A percentile compares a stretch with the other conserved stretches of the same genome.
phyloP scores from a whole-genome alignment of 2,113 vertebrate species.

The Aptenodytes patagonicus region DNA sequence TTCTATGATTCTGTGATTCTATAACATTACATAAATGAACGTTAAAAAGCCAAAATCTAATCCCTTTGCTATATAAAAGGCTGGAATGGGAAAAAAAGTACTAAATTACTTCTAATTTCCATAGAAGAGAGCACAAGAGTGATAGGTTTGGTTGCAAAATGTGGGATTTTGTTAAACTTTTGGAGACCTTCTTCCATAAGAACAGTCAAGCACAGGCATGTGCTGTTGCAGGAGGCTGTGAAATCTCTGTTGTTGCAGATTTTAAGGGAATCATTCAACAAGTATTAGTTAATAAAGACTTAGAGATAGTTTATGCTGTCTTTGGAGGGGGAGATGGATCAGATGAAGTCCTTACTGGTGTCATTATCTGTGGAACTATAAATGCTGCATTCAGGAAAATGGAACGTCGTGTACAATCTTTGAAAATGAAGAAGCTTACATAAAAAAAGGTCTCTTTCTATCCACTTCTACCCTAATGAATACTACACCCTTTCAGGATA shows the following conservation, averaged over 20 bases:
- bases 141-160: background rate
- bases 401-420: background rate
- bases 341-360: background rate
- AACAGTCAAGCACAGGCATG: background rate
- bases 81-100: background rate
- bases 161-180: background rate
- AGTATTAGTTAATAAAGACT: background rate
- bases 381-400: background rate
- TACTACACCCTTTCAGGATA: background rate
- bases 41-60: background rate
- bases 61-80: background rate
- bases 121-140: background rate
- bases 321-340: background rate
- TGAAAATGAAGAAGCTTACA: background rate
- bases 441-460: background rate
- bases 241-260: background rate
- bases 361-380: background rate
- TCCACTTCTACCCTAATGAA: background rate
- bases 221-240: background rate
- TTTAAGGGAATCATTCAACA: background rate
- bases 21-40: background rate
- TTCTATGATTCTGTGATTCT: too few relatives aligned
- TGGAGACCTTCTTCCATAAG: background rate
- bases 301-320: background rate
- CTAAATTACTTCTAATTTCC: background rate